Conservation (phyloP, 1,140 invertebrate species). For the Halictus rubicundus region DNA sequence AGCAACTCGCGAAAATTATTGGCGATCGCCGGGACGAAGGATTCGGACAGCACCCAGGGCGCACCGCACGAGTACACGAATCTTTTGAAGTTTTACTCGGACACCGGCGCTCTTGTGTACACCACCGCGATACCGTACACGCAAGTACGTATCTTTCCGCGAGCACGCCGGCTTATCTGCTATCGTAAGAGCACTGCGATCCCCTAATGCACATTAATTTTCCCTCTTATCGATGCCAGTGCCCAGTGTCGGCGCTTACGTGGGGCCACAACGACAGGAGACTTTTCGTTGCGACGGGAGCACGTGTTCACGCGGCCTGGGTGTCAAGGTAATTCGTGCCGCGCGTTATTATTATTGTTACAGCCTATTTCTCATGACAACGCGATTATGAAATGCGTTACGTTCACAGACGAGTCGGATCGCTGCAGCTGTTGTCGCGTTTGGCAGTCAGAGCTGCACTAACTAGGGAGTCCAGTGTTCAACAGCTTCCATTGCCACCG, state of each 20-base stretch:
- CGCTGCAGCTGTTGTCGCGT: constrained; percentile 93
- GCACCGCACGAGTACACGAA: constrained; percentile 83
- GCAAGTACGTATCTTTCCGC: constrained; percentile 80
- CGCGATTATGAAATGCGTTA: not conserved
- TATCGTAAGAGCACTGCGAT: not conserved
- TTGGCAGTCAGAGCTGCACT: constrained; percentile 85
- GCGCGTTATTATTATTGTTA: not conserved
- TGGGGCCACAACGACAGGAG: constrained; percentile 99
- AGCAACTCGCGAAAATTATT: constrained; percentile 95
- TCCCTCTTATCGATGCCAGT: constrained; percentile 79
- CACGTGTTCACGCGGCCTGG: constrained; percentile 94
- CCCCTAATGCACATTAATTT: constrained; percentile 16
- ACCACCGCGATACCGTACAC: constrained; percentile 88
- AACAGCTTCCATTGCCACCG: constrained; percentile 90
- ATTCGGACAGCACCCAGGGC: constrained; percentile 70
- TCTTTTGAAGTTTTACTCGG: constrained; percentile 90
- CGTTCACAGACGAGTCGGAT: constrained; percentile 88
- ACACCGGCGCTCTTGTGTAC: constrained; percentile 87
- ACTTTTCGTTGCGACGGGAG: constrained; percentile 95
- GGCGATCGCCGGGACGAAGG: constrained; percentile 91
- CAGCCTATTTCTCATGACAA: not conserved
- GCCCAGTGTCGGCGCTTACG: constrained; percentile 94
- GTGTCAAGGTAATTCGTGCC: constrained; percentile 85
- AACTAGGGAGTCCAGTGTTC: constrained; percentile 81
- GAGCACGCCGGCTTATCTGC: not conserved